Base-by-base conservation (phyloP, 2,797 vertebrate species). In the Pseudomugil tenellus region DNA sequence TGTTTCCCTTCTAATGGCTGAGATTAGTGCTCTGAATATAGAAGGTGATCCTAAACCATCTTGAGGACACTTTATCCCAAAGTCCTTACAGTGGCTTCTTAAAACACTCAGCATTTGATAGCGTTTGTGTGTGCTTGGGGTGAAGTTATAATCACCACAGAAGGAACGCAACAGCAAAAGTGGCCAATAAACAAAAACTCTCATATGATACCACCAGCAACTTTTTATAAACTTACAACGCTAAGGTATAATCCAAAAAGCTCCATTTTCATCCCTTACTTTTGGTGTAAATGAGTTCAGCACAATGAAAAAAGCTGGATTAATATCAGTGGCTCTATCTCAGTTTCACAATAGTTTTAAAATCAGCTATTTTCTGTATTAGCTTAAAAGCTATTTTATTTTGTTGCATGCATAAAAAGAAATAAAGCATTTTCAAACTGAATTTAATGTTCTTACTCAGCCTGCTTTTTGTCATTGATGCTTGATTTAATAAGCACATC, bases 11-110 rank as follows among this genome's bases (percentile, higher is more conserved):
- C 83, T 80, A 81, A 89, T 79, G 73, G 77, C 71, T 70, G 68
- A 91, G 90, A 87, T 91, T 91, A 92, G 89, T 62, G 66, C 74
- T 87, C 90, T 89, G 83, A 86, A 92, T 92, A 84, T 92, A 91
- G 90, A 86, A 28, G 26, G 70, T 58, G 86, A 86, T 80, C 75
- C 72, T 63, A 83, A 60, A 87, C 54, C 82, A 82, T 81, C 84
- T 84, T 43, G 26, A 49, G 83, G 78, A 90, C 89, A 90, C 80
- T 82, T 87, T 87, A 89, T 92, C 89, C 89, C 35, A 68, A 82
- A 80, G 89, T 81, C 89, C 66, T 87, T 69, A 57, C 63, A 69
- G 67, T 76, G 70, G 71, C 52, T 58, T 51, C 62, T 59, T 34
- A 52, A 63, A 64, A 46, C 56, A 46, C 54, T 71, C 54, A 67